Evolutionary conservation across 23 tunicate species (phyloP).

Genomic region (Ciona savignyi): DNA sequence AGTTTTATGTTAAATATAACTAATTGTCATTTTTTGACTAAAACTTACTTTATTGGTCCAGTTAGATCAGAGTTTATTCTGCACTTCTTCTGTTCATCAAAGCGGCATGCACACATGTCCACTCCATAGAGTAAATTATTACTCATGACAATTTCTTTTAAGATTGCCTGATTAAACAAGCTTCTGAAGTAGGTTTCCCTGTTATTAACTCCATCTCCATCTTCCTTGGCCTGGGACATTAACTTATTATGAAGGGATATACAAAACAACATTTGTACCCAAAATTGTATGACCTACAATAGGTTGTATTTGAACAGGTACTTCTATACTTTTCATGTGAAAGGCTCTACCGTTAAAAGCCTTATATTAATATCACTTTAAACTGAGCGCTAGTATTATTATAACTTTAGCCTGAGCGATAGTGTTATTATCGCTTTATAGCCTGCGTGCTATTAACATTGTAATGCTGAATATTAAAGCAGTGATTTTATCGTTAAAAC

Average conservation of each 20-base stretch:
- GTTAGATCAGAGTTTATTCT: slow-evolving; percentile 14
- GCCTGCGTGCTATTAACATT: no score
- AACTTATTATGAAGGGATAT: neutral
- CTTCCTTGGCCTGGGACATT: neutral
- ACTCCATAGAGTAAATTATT: slow-evolving; percentile 5
- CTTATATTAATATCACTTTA: no score
- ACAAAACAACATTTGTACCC: no score
- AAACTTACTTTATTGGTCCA: slow-evolving; percentile 32
- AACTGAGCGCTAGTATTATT: no score
- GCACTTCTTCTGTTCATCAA: neutral
- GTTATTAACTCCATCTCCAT: neutral
- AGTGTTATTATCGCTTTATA: no score
- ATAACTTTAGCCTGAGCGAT: no score
- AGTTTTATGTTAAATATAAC: neutral
- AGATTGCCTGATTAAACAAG: slow-evolving; percentile 21
- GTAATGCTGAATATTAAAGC: no score
- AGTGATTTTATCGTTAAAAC: no score
- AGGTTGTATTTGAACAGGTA: no score
- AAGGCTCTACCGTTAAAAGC: no score
- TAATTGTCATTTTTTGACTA: neutral
- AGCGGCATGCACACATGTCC: slow-evolving; percentile 31
- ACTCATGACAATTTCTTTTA: slow-evolving; percentile 25
- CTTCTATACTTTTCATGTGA: no score
- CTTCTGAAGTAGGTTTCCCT: slow-evolving; percentile 5
- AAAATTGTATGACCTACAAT: no score